Evolutionary conservation across 2,797 vertebrate genomes (phyloP).

Genomic region (Spondyliosoma cantharus): DNA sequence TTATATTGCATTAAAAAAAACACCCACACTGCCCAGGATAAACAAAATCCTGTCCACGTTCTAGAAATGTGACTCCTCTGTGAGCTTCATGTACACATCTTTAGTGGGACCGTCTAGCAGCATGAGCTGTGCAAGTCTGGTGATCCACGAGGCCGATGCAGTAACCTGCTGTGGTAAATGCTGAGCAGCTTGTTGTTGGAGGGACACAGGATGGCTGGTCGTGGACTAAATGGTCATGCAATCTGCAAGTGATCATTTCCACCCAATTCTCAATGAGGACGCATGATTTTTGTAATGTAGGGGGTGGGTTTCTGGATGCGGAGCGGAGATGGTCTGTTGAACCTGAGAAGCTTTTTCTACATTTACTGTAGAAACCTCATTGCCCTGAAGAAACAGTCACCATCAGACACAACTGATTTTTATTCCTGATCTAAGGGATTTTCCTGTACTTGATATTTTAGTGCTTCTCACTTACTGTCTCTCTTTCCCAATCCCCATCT

Average conservation of each 20-base stretch:
- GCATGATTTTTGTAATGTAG: slow-evolving; percentile 63
- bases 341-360: slow-evolving; percentile 46
- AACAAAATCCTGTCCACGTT: slow-evolving; percentile 4
- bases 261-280: slow-evolving; percentile 52
- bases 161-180: slow-evolving; percentile 32
- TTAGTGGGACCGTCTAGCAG: slow-evolving; percentile 9
- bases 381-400: slow-evolving; percentile 20
- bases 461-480: slow-evolving; percentile 95
- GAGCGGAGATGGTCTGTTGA: slow-evolving; percentile 27
- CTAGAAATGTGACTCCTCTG: slow-evolving; percentile 4
- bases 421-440: slow-evolving; percentile 30
- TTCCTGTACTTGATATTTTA: slow-evolving; percentile 58
- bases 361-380: slow-evolving; percentile 24
- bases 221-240: slow-evolving; percentile 67
- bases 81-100: background rate
- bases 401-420: slow-evolving; percentile 39
- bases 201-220: slow-evolving; percentile 59
- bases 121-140: slow-evolving; percentile 19
- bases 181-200: slow-evolving; percentile 64
- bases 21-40: background rate
- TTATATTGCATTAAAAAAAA: background rate
- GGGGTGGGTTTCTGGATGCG: slow-evolving; percentile 33
- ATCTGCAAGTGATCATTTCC: slow-evolving; percentile 60
- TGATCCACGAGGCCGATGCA: slow-evolving; percentile 39
- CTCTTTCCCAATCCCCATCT: slow-evolving; percentile 92